A percentile compares a stretch with the other conserved stretches of the same genome.
Conservation (phyloP, 2,113 vertebrate genomes). For the Pholis gunnellus region DNA sequence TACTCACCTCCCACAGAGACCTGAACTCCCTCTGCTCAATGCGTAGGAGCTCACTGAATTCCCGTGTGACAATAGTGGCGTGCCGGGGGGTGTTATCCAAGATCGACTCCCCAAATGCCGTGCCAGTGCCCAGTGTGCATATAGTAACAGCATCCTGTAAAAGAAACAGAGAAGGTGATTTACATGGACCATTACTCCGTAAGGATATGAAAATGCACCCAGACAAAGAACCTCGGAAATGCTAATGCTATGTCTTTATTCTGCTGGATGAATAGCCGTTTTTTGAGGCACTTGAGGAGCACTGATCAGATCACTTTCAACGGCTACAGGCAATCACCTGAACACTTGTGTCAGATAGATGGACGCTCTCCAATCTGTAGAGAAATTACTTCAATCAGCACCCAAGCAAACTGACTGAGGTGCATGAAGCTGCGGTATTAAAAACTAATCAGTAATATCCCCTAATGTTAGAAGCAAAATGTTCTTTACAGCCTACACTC, state of each 20-base stretch:
- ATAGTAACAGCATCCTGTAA: slow-evolving; percentile 94
- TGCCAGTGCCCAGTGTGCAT: slow-evolving; percentile 96
- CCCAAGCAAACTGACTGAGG: background rate
- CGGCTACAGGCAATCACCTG: slow-evolving; percentile 45
- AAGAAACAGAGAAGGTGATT: slow-evolving; percentile 46
- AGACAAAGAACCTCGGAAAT: slow-evolving; percentile 1
- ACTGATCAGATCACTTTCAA: slow-evolving; percentile 31
- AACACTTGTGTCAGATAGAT: slow-evolving; percentile 30
- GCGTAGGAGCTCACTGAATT: slow-evolving; percentile 93
- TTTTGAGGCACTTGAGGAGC: slow-evolving; percentile 6
- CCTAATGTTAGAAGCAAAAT: background rate
- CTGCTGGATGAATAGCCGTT: background rate
- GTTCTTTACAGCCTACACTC: background rate
- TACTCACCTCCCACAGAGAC: slow-evolving; percentile 95
- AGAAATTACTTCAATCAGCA: slow-evolving; percentile 52
- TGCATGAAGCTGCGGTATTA: background rate
- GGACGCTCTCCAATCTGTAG: slow-evolving; percentile 21
- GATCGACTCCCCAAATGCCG: slow-evolving; percentile 97
- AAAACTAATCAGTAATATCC: slow-evolving; percentile 18
- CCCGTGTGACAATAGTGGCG: slow-evolving; percentile 95
- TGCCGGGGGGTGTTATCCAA: slow-evolving; percentile 97
- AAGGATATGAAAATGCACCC: background rate
- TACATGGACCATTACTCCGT: background rate
- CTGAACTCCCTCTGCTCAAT: slow-evolving; percentile 97
- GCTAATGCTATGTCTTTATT: slow-evolving; percentile 11